Base-by-base conservation (phyloP, 1,140 invertebrate genomes). In the Drosophila nebulosa region DNA sequence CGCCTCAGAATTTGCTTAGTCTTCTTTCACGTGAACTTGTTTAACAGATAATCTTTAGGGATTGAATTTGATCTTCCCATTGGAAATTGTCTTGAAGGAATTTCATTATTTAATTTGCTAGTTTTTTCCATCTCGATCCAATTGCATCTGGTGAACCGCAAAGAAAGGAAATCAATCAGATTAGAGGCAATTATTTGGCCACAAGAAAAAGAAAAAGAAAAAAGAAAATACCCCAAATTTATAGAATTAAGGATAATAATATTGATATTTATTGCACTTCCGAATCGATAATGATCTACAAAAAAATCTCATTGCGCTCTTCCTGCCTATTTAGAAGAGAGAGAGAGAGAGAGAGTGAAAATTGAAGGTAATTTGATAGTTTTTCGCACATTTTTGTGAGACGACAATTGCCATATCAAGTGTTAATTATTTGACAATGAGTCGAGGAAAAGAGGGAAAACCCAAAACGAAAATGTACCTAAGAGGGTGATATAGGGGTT, bases 361-460 rank as follows among this genome's bases (percentile, higher is more conserved):
- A 57, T 18, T 21, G 14, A 27, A 9, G 12, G 81, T 78, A 86
- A 86, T 75, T 67, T 26, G 81, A 86, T 86, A 86, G 81, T 88
- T 86, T 86, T 85, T 86, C 78, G 80, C 81, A 85, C 69, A 83
- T 83, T 83, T 79, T 79, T 18, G 30, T 62, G 65, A 71, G 67
- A 63, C 58, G n/a, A 30, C 27, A 76, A 76, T 75, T 86, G 78
- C 78, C 78, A 78, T 88, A 86, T 86, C 81, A 81, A 86, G 81
- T 88, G 81, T 86, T 86, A 88, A 86, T 86, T 86, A 88, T 86
- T 83, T 88, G 81, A 86, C 81, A 86, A 86, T 86, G 81, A 85
- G 81, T 81, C 56, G 67, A 46, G 59, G 55, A 24, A 76, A 80
- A 66, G n/a, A 42, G 53, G 51, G 55, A 27, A 27, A 10, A 36